Percentiles rank a stretch among this genome's conserved stretches.
Conservation (phyloP, 2,888 invertebrate species). For the Cephus pygmeus region DNA sequence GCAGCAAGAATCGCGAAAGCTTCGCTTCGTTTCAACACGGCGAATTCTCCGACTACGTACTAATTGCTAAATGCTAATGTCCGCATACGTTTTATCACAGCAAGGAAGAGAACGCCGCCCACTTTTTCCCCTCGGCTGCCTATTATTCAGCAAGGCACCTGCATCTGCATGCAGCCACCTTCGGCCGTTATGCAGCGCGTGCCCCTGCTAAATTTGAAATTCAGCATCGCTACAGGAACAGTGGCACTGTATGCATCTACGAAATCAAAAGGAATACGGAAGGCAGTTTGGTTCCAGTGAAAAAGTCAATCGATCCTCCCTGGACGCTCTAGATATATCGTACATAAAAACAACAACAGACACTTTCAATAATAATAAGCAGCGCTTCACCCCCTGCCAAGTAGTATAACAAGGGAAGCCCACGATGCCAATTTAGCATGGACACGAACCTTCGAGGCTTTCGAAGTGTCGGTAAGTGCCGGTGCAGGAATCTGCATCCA, state of each 20-base stretch:
- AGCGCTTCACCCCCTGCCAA: too few relatives aligned
- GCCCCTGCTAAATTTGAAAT: neutral
- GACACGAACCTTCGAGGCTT: too few relatives aligned
- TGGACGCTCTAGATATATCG: neutral
- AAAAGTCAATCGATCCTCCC: neutral
- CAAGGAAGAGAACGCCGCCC: conserved; percentile 18
- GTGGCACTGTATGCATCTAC: neutral
- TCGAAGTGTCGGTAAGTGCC: too few relatives aligned
- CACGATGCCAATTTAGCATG: too few relatives aligned
- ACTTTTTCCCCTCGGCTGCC: conserved; percentile 28
- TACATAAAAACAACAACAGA: neutral
- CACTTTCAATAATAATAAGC: neutral
- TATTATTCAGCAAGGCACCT: neutral
- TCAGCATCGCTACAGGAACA: neutral
- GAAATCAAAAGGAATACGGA: neutral
- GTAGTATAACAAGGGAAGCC: too few relatives aligned
- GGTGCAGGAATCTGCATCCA: too few relatives aligned
- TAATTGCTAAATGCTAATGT: conserved; percentile 54
- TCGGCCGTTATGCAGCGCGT: neutral
- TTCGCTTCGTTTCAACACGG: neutral
- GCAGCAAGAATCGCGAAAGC: neutral
- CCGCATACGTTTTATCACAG: conserved; percentile 37
- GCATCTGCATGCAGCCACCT: neutral
- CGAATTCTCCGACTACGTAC: conserved; percentile 21
- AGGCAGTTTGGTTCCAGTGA: neutral